A percentile compares a stretch with the other conserved stretches of the same genome.
Evolutionary conservation across 2,113 vertebrate species (phyloP).

Genomic region (Mus pahari): DNA sequence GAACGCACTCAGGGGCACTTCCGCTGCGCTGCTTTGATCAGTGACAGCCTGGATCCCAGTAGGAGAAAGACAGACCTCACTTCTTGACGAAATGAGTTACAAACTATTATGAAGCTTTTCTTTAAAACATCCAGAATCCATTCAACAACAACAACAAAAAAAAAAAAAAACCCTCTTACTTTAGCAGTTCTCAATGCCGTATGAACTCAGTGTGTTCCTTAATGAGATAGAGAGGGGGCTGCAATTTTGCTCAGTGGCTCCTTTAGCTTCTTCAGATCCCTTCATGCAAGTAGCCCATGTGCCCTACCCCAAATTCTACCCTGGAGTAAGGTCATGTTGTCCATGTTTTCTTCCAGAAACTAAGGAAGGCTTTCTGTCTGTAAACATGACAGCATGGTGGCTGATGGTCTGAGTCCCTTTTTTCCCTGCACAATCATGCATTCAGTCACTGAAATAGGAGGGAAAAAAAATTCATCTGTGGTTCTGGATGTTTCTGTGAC

Average conservation of each 20-base stretch:
- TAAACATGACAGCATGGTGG: not conserved
- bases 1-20: not conserved
- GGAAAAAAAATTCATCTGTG: slow-evolving; percentile 49
- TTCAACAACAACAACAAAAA: too few relatives aligned
- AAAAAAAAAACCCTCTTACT: too few relatives aligned
- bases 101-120: not conserved
- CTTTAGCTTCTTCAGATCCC: slow-evolving; percentile 6
- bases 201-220: not conserved
- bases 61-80: not conserved
- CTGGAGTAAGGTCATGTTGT: not conserved
- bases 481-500: slow-evolving; percentile 81
- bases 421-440: not conserved
- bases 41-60: not conserved
- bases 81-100: not conserved
- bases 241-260: slow-evolving; percentile 6
- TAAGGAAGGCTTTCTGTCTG: not conserved
- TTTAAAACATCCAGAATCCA: not conserved
- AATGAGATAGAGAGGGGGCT: slow-evolving; percentile 29
- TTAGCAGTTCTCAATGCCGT: not conserved
- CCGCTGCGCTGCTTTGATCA: too few relatives aligned
- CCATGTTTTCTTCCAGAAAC: slow-evolving; percentile 37
- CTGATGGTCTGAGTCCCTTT: not conserved
- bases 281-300: not conserved
- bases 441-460: slow-evolving; percentile 70
- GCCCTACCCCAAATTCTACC: not conserved